Conservation (phyloP, 2,888 invertebrate genomes). For the Furcula furcula region DNA sequence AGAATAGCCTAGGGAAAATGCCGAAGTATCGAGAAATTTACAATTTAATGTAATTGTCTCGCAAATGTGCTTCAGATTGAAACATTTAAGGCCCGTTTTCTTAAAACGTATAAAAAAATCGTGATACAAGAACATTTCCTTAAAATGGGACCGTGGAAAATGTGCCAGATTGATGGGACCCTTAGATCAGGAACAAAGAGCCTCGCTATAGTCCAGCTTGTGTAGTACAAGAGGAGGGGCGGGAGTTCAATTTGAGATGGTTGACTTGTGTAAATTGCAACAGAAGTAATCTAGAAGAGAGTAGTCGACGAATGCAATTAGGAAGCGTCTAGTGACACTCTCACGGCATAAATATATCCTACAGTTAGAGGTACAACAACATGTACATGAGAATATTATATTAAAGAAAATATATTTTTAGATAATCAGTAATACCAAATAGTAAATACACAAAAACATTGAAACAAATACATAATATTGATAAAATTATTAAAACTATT, state of each 20-base stretch:
- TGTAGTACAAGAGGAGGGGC: constrained; percentile 12
- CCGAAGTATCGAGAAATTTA: not conserved
- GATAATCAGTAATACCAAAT: too few relatives aligned
- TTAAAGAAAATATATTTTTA: too few relatives aligned
- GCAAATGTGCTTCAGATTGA: not conserved
- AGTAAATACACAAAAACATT: too few relatives aligned
- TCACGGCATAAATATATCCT: constrained; percentile 30
- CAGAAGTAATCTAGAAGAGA: constrained; percentile 45
- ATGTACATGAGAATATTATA: too few relatives aligned
- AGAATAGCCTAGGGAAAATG: too few relatives aligned
- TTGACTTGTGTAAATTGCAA: constrained; percentile 42
- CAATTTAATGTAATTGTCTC: not conserved
- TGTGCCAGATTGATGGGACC: constrained; percentile 25
- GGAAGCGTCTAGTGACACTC: constrained; percentile 41
- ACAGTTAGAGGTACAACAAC: constrained; percentile 19
- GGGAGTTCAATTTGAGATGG: constrained; percentile 33
- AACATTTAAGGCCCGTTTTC: constrained; percentile 5
- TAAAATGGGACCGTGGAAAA: constrained; percentile 29
- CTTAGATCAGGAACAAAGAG: constrained; percentile 22
- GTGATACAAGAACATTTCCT: constrained; percentile 25
- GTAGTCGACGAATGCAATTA: constrained; percentile 50
- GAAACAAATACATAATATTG: too few relatives aligned
- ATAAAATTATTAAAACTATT: too few relatives aligned
- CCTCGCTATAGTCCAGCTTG: constrained; percentile 11
- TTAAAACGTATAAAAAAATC: constrained; percentile 20